Evolutionary conservation across 2,113 vertebrate genomes (phyloP).

Genomic region (Hippocampus guttulatus): DNA sequence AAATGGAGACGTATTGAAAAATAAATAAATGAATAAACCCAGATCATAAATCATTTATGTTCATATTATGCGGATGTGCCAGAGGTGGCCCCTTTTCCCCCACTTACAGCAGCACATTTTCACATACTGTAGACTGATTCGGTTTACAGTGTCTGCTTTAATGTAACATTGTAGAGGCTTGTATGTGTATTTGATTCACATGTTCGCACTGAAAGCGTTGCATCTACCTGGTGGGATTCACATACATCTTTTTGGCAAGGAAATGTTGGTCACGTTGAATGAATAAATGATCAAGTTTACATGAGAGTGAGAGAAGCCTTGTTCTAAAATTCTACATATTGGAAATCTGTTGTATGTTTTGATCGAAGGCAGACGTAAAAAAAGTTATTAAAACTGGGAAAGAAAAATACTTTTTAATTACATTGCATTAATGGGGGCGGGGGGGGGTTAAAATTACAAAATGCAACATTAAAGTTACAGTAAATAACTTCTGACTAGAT

Average conservation of each 20-base stretch:
- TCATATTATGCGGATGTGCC: neutral
- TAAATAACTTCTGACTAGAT: no score
- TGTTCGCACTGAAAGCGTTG: neutral
- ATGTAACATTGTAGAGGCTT: no score
- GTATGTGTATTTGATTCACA: neutral
- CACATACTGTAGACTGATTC: neutral
- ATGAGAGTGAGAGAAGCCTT: neutral
- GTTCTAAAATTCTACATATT: neutral
- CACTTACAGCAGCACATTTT: neutral
- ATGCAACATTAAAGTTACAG: no score
- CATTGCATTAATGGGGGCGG: no score
- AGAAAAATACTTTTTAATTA: neutral
- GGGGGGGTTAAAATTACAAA: no score
- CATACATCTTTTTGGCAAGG: neutral
- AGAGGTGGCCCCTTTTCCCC: neutral
- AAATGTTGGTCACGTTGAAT: neutral
- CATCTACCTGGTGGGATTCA: neutral
- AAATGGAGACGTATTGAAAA: constrained; percentile 16
- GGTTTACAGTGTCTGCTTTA: no score
- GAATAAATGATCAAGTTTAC: neutral
- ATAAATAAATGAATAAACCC: neutral
- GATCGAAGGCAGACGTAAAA: neutral
- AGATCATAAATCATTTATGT: constrained; percentile 16
- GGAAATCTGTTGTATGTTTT: neutral
- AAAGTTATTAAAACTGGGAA: neutral